Percentiles rank a stretch among this genome's conserved stretches.
phyloP scores from a whole-genome alignment of 2,888 invertebrate genomes.

The Acheta domesticus region DNA sequence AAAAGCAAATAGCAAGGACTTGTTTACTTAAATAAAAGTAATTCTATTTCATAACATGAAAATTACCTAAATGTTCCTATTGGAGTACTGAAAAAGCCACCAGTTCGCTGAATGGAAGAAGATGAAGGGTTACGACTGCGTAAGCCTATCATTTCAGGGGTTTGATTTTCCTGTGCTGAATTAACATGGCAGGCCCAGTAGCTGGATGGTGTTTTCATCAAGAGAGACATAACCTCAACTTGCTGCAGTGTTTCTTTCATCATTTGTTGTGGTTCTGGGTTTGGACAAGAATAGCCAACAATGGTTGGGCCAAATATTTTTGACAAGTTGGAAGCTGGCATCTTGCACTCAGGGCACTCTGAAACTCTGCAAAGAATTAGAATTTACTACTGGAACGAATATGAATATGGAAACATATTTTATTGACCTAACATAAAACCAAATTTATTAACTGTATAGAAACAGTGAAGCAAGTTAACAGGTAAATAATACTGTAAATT shows the following conservation, averaged over 20 bases:
- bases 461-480: too few species aligned
- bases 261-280: slow-evolving; percentile 69
- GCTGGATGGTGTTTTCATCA: not conserved
- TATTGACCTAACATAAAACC: too few species aligned
- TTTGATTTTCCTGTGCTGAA: not conserved
- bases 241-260: slow-evolving; percentile 76
- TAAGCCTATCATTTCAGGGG: not conserved
- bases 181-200: not conserved
- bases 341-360: slow-evolving; percentile 78
- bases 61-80: not conserved
- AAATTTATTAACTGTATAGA: too few species aligned
- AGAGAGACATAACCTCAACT: slow-evolving; percentile 30
- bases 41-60: too few species aligned
- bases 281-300: slow-evolving; percentile 78
- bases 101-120: not conserved
- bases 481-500: too few species aligned
- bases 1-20: too few species aligned
- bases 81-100: not conserved
- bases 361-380: slow-evolving; percentile 64
- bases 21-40: too few species aligned
- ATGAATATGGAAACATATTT: slow-evolving; percentile 2
- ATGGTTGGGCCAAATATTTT: slow-evolving; percentile 92
- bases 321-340: slow-evolving; percentile 85
- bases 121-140: not conserved
- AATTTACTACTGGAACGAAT: not conserved